Evolutionary conservation across 2,888 invertebrate species (phyloP), one percentile per base, ranked within the genome.

Genomic region (Rhaphigaster nebulosa): DNA sequence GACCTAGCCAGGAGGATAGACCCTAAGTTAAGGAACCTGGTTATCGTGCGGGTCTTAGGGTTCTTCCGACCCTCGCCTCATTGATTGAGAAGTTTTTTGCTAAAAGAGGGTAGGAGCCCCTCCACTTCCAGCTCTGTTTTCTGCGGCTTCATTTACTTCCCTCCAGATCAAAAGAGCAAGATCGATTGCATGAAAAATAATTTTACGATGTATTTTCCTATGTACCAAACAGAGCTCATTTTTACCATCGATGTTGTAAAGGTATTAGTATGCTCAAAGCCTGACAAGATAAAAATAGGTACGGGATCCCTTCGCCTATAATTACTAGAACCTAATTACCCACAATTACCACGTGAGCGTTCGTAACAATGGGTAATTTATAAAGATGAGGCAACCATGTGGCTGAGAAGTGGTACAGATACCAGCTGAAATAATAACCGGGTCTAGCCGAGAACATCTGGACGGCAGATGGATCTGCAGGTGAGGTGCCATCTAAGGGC

Each of bases 21-120:
- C 23, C 41, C 4, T 26, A n/a, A 84, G 45, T 84, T 84, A 84
- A n/a, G 84, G 45, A 84, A 84, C 84, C 26, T n/a, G 84, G 84
- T 84, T 84, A 84, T 84, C 84, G 26, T 45, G 84, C 10, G 26
- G 23, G n/a, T 20, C 76, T 20, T 8, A 34, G 80, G 84, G 84
- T 41, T 3, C n/a, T 26, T 50, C 15, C 45, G 12, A 84, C n/a
- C 84, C 84, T n/a, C n/a, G 5, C n/a, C n/a, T 84, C 84, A 84
- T 84, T 84, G 84, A 84, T 84, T 84, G 84, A 84, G 45, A 84
- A 84, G 84, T 84, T 84, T 84, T 84, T 84, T 84, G 84, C 84
- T 84, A 84, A 84, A 84, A 84, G 45, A 45, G 84, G 84, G 84
- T 45, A n/a, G 45, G 84, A 10, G 20, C 13, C 38, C 80, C 23